phyloP scores from a whole-genome alignment of 2,113 vertebrate genomes.

The Grus americana region DNA sequence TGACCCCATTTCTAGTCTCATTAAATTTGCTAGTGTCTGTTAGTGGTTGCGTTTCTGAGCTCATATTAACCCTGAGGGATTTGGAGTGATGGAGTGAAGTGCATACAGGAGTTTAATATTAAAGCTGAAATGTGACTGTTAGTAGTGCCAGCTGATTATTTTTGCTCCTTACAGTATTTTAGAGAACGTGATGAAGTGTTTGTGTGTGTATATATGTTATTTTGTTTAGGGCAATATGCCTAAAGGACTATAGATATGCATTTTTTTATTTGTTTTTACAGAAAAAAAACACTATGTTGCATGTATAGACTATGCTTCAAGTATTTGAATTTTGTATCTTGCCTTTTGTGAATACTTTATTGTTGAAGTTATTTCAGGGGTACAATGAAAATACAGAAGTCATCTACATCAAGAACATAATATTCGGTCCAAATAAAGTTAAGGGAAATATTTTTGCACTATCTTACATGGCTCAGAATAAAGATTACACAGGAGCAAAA shows the following conservation, averaged over 20 bases:
- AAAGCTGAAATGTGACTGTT: neutral
- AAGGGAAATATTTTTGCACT: neutral
- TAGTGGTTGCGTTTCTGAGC: neutral
- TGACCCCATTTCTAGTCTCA: conserved; percentile 44
- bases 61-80: conserved; percentile 10
- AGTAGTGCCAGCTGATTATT: neutral
- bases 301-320: neutral
- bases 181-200: neutral
- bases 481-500: neutral
- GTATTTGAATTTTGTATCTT: neutral
- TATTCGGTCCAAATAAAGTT: neutral
- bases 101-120: neutral
- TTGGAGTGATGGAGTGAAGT: neutral
- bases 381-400: neutral
- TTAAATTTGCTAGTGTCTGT: conserved; percentile 39
- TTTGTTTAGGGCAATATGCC: neutral
- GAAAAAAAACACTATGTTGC: neutral
- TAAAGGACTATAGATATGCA: neutral
- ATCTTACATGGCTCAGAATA: neutral
- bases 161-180: neutral
- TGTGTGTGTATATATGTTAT: neutral
- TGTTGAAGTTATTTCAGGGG: neutral
- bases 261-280: neutral
- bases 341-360: neutral
- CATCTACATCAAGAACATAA: neutral